Conservation (phyloP, 1,140 invertebrate genomes). For the Colletes latitarsis region DNA sequence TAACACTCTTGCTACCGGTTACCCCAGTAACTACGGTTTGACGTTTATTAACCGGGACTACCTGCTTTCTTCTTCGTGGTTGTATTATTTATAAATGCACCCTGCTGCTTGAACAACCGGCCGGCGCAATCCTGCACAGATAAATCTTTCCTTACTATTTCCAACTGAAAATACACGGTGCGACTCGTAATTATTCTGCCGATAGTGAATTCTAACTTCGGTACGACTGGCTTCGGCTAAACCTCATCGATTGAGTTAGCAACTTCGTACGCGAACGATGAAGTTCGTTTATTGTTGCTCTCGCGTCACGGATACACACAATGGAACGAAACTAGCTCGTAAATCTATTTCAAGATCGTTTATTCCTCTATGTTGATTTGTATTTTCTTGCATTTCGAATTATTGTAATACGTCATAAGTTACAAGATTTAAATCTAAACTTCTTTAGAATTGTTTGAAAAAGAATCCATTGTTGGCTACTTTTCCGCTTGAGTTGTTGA, state of each 20-base stretch:
- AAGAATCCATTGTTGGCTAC: no score
- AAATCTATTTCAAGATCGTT: no score
- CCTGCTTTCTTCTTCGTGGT: constrained; percentile 15
- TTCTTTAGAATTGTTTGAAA: no score
- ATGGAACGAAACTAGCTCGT: no score
- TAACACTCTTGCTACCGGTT: constrained; percentile 34
- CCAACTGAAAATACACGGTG: not conserved
- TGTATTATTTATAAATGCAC: constrained; percentile 39
- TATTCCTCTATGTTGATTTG: no score
- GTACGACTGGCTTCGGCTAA: not conserved
- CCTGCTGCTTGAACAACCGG: not conserved
- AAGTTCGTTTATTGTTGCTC: not conserved
- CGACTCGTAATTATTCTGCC: not conserved
- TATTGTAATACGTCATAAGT: no score
- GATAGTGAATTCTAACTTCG: not conserved
- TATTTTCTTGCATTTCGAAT: no score
- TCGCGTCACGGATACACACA: no score
- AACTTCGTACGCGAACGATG: not conserved
- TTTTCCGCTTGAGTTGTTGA: no score
- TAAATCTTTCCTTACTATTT: constrained; percentile 3
- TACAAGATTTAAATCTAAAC: no score
- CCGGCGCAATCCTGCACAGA: not conserved
- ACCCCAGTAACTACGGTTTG: constrained; percentile 15
- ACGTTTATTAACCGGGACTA: constrained; percentile 18
- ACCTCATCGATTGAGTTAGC: not conserved